These are phyloP conservation scores for Pangasius sanitwongsei DNA, from an alignment of 2,797 vertebrate genomes.

Conservation along the genomic window DNA sequence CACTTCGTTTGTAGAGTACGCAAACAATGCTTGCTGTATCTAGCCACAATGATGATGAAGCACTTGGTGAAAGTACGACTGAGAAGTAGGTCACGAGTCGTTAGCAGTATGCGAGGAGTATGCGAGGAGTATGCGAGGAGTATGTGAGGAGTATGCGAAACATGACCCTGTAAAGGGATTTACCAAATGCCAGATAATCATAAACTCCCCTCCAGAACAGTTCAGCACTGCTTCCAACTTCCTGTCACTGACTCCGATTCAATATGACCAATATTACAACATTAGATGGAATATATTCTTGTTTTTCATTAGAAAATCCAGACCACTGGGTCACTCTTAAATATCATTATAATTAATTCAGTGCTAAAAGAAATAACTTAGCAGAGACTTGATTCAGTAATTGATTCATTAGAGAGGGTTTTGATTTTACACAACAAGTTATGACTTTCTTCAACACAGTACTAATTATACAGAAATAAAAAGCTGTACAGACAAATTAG, in stretches of 20 bases:
- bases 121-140: conserved; percentile 16
- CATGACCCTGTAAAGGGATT: conserved; percentile 66
- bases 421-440: not conserved
- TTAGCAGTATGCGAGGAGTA: conserved; percentile 66
- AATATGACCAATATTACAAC: not conserved
- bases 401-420: not conserved
- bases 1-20: conserved; percentile 64
- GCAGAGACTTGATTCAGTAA: not conserved
- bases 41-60: conserved; percentile 70
- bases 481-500: conserved; percentile 18
- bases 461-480: not conserved
- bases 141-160: conserved; percentile 69
- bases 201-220: not conserved
- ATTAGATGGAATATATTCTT: not conserved
- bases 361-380: not conserved
- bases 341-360: not conserved
- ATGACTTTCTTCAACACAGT: not conserved
- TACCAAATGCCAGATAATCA: conserved; percentile 42
- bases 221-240: not conserved
- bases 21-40: conserved; percentile 74
- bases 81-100: conserved; percentile 80
- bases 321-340: not conserved
- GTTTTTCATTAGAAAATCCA: not conserved
- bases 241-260: not conserved
- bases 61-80: conserved; percentile 69